These are phyloP conservation scores for Pantherophis vulpinus DNA, from an alignment of 2,797 vertebrate species.

Conservation along the genomic window DNA sequence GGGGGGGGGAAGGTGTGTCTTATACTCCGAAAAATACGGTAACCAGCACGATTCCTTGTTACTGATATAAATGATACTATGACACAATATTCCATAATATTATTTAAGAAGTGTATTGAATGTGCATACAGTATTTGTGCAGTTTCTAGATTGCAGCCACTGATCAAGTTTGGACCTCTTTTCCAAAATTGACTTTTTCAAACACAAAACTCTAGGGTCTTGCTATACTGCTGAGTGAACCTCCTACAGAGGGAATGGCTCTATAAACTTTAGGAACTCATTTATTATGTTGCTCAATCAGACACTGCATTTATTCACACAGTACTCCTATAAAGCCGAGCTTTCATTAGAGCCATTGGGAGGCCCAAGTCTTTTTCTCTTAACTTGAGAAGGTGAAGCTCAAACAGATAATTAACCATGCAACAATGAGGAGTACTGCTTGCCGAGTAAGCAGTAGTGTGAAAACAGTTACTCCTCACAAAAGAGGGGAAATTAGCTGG, in stretches of 20 bases:
- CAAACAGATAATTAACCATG: slow-evolving; percentile 78
- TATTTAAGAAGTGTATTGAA: background rate
- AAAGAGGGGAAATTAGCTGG: slow-evolving; percentile 81
- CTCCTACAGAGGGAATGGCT: slow-evolving; percentile 60
- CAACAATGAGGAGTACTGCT: slow-evolving; percentile 74
- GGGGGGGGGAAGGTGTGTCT: too few relatives aligned
- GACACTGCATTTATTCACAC: slow-evolving; percentile 70
- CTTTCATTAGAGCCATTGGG: slow-evolving; percentile 68
- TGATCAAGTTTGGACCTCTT: background rate
- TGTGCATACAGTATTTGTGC: background rate
- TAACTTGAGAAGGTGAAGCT: slow-evolving; percentile 72
- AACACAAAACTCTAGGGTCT: slow-evolving; percentile 41
- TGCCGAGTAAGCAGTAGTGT: slow-evolving; percentile 77
- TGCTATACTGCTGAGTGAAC: slow-evolving; percentile 60
- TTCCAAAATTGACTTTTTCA: slow-evolving; percentile 21
- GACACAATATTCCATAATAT: background rate
- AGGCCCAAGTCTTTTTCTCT: slow-evolving; percentile 56
- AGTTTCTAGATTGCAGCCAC: background rate
- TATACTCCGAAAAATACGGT: too few relatives aligned
- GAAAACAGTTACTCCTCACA: slow-evolving; percentile 81
- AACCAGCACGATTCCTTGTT: background rate
- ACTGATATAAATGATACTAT: background rate
- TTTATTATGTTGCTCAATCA: slow-evolving; percentile 71
- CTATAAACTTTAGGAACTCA: slow-evolving; percentile 73
- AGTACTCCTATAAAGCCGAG: slow-evolving; percentile 66